Base-by-base conservation (phyloP, 2,888 invertebrate species). In the Drosophila nigricruria region DNA sequence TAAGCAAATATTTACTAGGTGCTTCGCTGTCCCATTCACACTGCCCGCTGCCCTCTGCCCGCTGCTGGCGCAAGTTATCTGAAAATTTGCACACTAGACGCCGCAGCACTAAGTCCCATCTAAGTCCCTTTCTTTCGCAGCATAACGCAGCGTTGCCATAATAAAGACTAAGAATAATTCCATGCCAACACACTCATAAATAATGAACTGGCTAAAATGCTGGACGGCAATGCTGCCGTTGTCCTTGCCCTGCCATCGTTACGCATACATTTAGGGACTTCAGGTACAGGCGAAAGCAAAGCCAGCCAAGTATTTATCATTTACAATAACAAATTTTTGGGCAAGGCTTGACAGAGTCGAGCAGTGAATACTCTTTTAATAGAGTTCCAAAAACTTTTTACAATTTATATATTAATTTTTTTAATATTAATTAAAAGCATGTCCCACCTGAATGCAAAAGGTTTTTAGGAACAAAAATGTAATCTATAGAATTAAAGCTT, bases 131-230 rank as follows among this genome's bases (percentile, higher is more conserved):
- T 23, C 77, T 38, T 45, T 47, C 61, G 43, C 25, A 45, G 66
- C 66, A 50, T 45, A 53, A 30, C 58, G 56, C 49, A 64, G 53
- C 58, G 75, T 68, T 68, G 79, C 71, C 64, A 76, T 77, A 82
- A 88, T 81, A 74, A 85, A 76, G 81, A 81, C 90, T 84, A 84
- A 88, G 91, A 89, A 89, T 88, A 90, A 85, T 90, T 86, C 86
- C 87, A 85, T 87, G 91, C 90, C 90, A 90, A 90, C 91, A 89
- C 77, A 79, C 90, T 85, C 90, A 90, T 90, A 90, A 90, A 90
- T 90, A 90, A 90, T 90, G 85, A 86, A 90, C 91, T 82, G 77
- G 61, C 81, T 75, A 57, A 74, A 59, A 60, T 64, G 58, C 65
- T 67, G 79, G 77, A 77, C 76, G 73, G 53, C 70, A 56, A 5